phyloP scores from a whole-genome alignment of 1,140 invertebrate species.

The Lineus longissimus region DNA sequence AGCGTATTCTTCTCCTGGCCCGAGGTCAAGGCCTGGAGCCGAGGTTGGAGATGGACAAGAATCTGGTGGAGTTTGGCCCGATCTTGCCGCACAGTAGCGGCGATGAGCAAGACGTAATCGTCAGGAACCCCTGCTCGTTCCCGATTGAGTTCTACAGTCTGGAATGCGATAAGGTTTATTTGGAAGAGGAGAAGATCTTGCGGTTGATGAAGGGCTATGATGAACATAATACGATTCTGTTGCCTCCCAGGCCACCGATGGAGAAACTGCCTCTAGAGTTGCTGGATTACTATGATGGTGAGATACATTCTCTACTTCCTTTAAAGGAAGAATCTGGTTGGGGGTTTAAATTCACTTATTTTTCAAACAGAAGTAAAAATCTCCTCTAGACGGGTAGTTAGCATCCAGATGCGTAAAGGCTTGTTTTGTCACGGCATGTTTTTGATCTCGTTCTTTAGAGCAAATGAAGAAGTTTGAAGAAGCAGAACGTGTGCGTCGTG shows the following conservation, averaged over 20 bases:
- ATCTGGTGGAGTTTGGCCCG: constrained; percentile 51
- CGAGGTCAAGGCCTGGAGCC: constrained; percentile 51
- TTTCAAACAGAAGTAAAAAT: too few species aligned
- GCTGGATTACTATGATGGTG: constrained; percentile 50
- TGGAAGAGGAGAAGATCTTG: constrained; percentile 54
- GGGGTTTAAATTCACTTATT: too few species aligned
- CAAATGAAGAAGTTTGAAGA: constrained; percentile 51
- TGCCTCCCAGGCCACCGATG: constrained; percentile 44
- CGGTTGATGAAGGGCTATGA: constrained; percentile 54
- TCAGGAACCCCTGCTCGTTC: constrained; percentile 51
- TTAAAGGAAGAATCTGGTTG: neutral
- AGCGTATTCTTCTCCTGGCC: constrained; percentile 48
- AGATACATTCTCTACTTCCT: constrained; percentile 10
- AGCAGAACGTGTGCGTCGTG: constrained; percentile 35
- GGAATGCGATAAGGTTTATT: constrained; percentile 50
- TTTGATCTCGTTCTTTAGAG: constrained; percentile 24
- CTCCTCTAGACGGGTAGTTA: too few species aligned
- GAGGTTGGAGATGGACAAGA: constrained; percentile 42
- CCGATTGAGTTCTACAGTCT: constrained; percentile 54
- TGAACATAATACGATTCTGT: constrained; percentile 50
- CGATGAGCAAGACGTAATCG: constrained; percentile 49
- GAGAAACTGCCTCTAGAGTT: constrained; percentile 52
- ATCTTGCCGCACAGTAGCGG: constrained; percentile 51
- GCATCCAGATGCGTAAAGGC: neutral
- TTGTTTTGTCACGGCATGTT: neutral